Percentiles rank a stretch among this genome's conserved stretches.
Evolutionary conservation across 1,140 invertebrate species (phyloP).

Genomic region (Drosophila seguyi): DNA sequence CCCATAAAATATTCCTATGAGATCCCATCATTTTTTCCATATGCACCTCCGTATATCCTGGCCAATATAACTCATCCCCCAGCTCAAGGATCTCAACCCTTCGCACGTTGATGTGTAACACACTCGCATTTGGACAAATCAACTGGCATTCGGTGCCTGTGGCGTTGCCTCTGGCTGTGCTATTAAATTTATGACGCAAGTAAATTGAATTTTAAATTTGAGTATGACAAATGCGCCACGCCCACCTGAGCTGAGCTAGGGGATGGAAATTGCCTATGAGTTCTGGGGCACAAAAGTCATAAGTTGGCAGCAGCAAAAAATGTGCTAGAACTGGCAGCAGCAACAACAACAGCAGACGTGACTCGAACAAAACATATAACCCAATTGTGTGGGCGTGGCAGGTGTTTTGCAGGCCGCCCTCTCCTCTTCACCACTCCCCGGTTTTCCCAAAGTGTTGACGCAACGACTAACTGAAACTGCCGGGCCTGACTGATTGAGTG

Average conservation of each 20-base stretch:
- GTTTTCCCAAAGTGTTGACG: constrained; percentile 72
- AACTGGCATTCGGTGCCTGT: constrained; percentile 51
- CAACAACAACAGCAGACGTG: constrained; percentile 72
- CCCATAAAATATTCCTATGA: constrained; percentile 38
- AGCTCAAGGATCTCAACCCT: constrained; percentile 10
- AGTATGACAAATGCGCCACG: constrained; percentile 80
- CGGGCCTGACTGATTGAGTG: constrained; percentile 78
- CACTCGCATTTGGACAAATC: constrained; percentile 55
- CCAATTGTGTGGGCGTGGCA: constrained; percentile 48
- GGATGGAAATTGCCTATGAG: constrained; percentile 77
- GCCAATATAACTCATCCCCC: constrained; percentile 28
- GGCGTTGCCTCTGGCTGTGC: constrained; percentile 42
- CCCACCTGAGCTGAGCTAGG: constrained; percentile 25
- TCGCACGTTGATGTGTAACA: constrained; percentile 11
- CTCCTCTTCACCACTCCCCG: not conserved
- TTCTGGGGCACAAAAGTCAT: constrained; percentile 71
- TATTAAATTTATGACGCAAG: constrained; percentile 84
- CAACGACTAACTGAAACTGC: constrained; percentile 76
- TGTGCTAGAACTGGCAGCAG: constrained; percentile 36
- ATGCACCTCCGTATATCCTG: not conserved
- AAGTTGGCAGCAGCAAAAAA: constrained; percentile 52
- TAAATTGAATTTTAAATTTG: constrained; percentile 84
- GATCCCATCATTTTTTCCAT: constrained; percentile 18
- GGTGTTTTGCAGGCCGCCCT: constrained; percentile 32
- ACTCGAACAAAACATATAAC: constrained; percentile 66